Evolutionary conservation across 2,888 invertebrate genomes (phyloP).

Genomic region (Cheilosia grossa): DNA sequence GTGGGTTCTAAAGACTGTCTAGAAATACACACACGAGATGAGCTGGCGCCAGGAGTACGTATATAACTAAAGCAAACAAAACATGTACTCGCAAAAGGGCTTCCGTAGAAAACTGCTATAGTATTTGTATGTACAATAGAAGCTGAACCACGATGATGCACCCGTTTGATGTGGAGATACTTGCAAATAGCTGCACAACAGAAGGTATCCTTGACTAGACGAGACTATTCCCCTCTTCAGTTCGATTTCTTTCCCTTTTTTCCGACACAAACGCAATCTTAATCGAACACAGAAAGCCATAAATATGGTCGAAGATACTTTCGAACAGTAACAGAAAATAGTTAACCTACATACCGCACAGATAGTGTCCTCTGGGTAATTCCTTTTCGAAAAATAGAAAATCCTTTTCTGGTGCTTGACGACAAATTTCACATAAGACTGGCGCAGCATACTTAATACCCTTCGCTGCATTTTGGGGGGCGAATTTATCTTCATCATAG

Average conservation of each 20-base stretch:
- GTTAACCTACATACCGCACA: slow-evolving; percentile 19
- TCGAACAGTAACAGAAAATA: not conserved
- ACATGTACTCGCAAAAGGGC: not conserved
- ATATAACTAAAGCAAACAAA: not conserved
- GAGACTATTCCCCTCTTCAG: not conserved
- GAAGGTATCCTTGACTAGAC: not conserved
- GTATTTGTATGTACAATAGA: not conserved
- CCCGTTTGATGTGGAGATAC: not conserved
- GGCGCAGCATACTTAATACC: not conserved
- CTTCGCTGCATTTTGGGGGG: not conserved
- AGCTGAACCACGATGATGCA: slow-evolving; percentile 7
- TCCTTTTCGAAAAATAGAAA: slow-evolving; percentile 7
- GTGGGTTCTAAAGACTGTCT: no score
- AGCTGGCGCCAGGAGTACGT: not conserved
- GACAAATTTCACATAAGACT: slow-evolving; percentile 8
- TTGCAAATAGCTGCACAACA: not conserved
- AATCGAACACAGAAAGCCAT: not conserved
- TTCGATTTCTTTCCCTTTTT: not conserved
- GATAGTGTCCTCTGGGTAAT: not conserved
- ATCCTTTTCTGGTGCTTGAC: not conserved
- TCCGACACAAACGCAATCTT: not conserved
- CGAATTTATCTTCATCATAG: not conserved
- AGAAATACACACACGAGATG: not conserved
- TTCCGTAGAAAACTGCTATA: no score
- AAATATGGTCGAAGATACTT: not conserved